Evolutionary conservation across 1,140 invertebrate genomes (phyloP).

Genomic region (Drosophila azteca): DNA sequence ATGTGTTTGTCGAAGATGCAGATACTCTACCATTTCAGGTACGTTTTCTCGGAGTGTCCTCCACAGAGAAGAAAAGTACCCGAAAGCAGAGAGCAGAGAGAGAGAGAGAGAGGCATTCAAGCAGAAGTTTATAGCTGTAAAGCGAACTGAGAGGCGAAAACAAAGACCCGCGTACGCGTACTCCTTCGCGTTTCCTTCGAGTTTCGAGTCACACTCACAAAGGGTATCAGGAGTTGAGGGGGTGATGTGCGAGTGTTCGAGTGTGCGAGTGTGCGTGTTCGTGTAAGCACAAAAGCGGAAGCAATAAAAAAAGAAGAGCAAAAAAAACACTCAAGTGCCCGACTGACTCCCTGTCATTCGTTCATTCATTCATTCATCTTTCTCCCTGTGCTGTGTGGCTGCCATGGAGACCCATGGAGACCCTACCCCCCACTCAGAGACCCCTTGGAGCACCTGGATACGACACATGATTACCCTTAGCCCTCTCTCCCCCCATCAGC

Average conservation of each 20-base stretch:
- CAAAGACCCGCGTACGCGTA: constrained; percentile 25
- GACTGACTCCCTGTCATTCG: background rate
- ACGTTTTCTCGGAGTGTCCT: no score
- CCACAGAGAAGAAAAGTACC: constrained; percentile 7
- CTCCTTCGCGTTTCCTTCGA: constrained; percentile 19
- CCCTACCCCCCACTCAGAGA: no score
- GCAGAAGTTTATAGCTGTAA: constrained; percentile 68
- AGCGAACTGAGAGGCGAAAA: constrained; percentile 46
- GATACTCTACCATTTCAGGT: no score
- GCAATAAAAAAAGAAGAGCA: background rate
- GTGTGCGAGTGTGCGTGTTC: background rate
- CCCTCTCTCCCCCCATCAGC: constrained; percentile 30
- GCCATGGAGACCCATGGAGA: no score
- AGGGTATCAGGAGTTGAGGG: background rate
- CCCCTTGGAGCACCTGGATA: no score
- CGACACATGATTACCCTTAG: constrained; percentile 27
- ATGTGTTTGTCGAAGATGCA: no score
- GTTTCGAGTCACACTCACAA: constrained; percentile 12
- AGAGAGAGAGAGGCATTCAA: constrained; percentile 31
- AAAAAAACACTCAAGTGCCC: background rate
- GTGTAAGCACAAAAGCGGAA: background rate
- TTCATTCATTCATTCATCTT: background rate
- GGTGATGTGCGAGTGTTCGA: background rate
- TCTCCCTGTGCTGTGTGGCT: constrained; percentile 6
- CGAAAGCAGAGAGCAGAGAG: constrained; percentile 2